These are phyloP conservation scores for Microtus ochrogaster DNA, from an alignment of 2,113 vertebrate species.

Conservation along the genomic window DNA sequence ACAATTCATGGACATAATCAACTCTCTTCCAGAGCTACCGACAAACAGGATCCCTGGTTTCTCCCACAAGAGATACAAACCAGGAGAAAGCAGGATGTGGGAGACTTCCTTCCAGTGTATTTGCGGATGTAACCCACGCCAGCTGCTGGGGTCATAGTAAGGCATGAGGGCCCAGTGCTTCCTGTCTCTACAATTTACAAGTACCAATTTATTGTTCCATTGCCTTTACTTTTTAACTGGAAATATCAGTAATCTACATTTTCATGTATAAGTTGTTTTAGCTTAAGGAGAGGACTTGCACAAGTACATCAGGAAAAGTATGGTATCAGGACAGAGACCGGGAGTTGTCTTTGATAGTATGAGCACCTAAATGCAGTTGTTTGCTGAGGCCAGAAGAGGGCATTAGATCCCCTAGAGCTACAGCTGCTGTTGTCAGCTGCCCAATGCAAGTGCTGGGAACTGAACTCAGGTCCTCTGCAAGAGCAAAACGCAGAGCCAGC, in stretches of 20 bases:
- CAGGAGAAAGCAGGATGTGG: not conserved
- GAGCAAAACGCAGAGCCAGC: too few species aligned
- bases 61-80: too few species aligned
- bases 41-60: not conserved
- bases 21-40: not conserved
- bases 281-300: too few species aligned
- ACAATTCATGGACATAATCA: not conserved
- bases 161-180: not conserved
- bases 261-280: slow-evolving; percentile 26
- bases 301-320: too few species aligned
- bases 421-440: too few species aligned
- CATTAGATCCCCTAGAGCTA: too few species aligned
- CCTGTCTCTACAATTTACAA: slow-evolving; percentile 12
- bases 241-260: slow-evolving; percentile 41
- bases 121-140: not conserved
- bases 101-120: not conserved
- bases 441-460: too few species aligned
- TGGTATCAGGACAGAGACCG: too few species aligned
- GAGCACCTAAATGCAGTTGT: too few species aligned
- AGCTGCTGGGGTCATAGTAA: not conserved
- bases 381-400: too few species aligned
- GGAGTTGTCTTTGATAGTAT: too few species aligned
- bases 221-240: not conserved
- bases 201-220: not conserved
- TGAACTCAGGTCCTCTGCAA: too few species aligned